A percentile compares a stretch with the other conserved stretches of the same genome.
Evolutionary conservation across 2,113 vertebrate genomes (phyloP).

Genomic region (Antennarius striatus): DNA sequence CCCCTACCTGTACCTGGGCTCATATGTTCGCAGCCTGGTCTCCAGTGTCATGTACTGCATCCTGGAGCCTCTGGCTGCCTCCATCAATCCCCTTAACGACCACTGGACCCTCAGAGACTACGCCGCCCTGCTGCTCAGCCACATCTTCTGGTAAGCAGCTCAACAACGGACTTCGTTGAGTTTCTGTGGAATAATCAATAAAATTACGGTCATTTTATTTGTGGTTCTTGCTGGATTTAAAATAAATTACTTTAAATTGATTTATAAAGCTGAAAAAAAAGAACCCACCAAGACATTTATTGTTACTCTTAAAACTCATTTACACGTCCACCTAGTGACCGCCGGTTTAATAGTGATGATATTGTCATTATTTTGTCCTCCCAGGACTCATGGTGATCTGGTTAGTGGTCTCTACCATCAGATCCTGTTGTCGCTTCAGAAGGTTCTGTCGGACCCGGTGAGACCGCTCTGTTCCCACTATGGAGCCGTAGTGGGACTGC

Average conservation of each 20-base stretch:
- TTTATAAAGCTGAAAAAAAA: too few species aligned
- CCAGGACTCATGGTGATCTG: slow-evolving; percentile 89
- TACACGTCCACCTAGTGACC: too few species aligned
- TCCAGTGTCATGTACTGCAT: slow-evolving; percentile 95
- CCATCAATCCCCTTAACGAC: slow-evolving; percentile 96
- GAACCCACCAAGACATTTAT: too few species aligned
- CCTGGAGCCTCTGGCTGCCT: slow-evolving; percentile 90
- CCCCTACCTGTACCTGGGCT: slow-evolving; percentile 89
- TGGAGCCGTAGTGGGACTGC: slow-evolving; percentile 90
- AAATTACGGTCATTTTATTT: too few species aligned
- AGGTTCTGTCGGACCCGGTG: slow-evolving; percentile 90
- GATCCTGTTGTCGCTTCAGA: slow-evolving; percentile 91
- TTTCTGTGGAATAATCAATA: too few species aligned
- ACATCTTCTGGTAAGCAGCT: slow-evolving; percentile 86
- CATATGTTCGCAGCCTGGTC: slow-evolving; percentile 89
- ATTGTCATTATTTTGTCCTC: not conserved
- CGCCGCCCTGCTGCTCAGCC: slow-evolving; percentile 89
- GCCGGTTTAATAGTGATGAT: too few species aligned
- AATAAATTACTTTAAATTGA: too few species aligned
- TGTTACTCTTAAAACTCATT: too few species aligned
- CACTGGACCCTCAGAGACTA: slow-evolving; percentile 94
- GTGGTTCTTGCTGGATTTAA: too few species aligned
- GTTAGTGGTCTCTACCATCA: slow-evolving; percentile 90
- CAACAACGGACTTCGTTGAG: not conserved
- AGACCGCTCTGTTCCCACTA: slow-evolving; percentile 94